phyloP scores from a whole-genome alignment of 1,140 invertebrate species.

The Stratiolaelaps scimitus region DNA sequence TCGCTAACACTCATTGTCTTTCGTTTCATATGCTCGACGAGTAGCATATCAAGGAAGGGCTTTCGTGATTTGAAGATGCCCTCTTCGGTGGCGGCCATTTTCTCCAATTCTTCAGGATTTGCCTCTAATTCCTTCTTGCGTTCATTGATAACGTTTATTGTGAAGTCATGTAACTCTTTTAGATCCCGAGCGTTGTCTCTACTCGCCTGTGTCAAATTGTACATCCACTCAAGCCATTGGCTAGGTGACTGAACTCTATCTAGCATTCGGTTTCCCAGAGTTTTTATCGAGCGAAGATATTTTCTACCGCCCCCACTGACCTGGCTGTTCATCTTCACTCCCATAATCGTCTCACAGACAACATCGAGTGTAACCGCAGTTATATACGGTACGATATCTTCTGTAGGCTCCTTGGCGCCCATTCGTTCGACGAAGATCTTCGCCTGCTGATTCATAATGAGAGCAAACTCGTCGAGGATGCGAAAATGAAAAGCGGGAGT shows the following conservation, averaged over 20 bases:
- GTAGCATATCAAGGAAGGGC: conserved; percentile 71
- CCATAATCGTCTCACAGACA: conserved; percentile 49
- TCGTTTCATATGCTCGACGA: conserved; percentile 45
- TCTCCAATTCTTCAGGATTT: conserved; percentile 9
- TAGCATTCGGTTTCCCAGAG: background rate
- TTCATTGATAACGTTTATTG: conserved; percentile 23
- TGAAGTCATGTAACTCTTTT: conserved; percentile 36
- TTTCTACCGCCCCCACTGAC: background rate
- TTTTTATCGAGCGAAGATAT: background rate
- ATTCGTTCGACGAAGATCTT: conserved; percentile 53
- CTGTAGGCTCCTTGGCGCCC: conserved; percentile 44
- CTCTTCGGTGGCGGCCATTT: conserved; percentile 51
- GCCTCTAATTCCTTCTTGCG: conserved; percentile 6
- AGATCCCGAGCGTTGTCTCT: background rate
- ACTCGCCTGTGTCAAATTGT: background rate
- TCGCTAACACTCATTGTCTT: conserved; percentile 66
- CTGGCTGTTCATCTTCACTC: background rate
- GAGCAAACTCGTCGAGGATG: conserved; percentile 66
- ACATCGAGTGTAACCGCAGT: conserved; percentile 70
- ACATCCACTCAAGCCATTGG: background rate
- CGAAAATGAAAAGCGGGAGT: conserved; percentile 78
- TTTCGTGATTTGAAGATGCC: conserved; percentile 45
- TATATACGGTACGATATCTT: conserved; percentile 60
- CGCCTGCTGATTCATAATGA: conserved; percentile 62
- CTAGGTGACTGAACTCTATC: conserved; percentile 12